Conservation (phyloP, 2,797 vertebrate species). For the Pangasius sanitwongsei region DNA sequence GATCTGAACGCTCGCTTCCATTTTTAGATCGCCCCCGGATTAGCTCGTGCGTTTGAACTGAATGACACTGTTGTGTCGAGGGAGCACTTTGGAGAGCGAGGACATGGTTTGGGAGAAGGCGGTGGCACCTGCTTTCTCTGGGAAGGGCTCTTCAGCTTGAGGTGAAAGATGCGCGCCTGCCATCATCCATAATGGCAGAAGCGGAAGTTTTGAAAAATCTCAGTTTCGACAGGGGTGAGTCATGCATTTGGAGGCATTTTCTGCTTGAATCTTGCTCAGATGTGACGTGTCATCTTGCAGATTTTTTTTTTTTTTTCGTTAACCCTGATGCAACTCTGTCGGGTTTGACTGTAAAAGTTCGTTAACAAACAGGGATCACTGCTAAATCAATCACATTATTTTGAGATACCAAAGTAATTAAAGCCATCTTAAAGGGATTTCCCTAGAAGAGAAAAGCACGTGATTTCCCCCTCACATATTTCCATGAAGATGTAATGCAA, state of each 20-base stretch:
- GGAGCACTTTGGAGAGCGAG: conserved; percentile 46
- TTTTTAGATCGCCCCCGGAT: conserved; percentile 1
- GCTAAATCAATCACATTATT: neutral
- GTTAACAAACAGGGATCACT: neutral
- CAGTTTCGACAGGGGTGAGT: conserved; percentile 94
- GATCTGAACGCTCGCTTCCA: neutral
- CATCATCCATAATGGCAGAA: conserved; percentile 88
- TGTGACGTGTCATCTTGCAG: neutral
- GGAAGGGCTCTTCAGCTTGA: conserved; percentile 45
- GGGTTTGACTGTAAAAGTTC: neutral
- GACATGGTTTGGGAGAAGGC: conserved; percentile 64
- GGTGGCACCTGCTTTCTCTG: conserved; percentile 48
- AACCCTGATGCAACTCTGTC: neutral
- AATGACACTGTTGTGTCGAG: neutral
- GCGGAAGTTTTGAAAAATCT: conserved; percentile 94
- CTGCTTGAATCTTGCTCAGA: neutral
- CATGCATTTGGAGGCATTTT: conserved; percentile 5
- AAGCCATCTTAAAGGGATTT: too few relatives aligned
- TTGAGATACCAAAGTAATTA: neutral
- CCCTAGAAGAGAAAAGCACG: neutral
- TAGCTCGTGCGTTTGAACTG: neutral
- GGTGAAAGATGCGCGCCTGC: conserved; percentile 68
- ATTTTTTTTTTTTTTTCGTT: neutral
- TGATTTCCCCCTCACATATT: neutral
- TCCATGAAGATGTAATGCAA: neutral